Conservation (phyloP, 2,113 vertebrate genomes). For the Lethenteron reissneri region DNA sequence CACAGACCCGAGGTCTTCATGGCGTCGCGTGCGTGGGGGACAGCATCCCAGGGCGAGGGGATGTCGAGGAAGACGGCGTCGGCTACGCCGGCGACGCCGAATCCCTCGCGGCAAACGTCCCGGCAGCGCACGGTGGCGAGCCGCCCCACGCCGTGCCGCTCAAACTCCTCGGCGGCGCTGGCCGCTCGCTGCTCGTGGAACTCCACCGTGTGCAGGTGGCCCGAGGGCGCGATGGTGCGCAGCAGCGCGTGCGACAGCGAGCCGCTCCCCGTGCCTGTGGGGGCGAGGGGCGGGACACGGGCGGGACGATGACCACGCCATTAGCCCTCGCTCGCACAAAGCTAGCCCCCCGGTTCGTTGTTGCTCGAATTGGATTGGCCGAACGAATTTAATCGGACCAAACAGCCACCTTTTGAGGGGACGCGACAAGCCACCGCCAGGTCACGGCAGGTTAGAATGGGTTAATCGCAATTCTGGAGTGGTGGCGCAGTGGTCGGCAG, state of each 20-base stretch:
- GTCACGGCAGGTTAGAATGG: too few relatives aligned
- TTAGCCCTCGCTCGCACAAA: too few relatives aligned
- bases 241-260: slow-evolving; percentile 84
- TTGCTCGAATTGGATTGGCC: too few relatives aligned
- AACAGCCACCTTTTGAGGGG: too few relatives aligned
- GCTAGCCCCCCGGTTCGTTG: too few relatives aligned
- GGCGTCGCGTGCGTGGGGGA: slow-evolving; percentile 52
- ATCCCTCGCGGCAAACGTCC: slow-evolving; percentile 76
- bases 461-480: too few relatives aligned
- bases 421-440: too few relatives aligned
- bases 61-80: slow-evolving; percentile 89
- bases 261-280: slow-evolving; percentile 68
- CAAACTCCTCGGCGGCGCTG: slow-evolving; percentile 59
- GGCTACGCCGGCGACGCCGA: slow-evolving; percentile 45
- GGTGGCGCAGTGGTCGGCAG: too few relatives aligned
- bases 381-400: too few relatives aligned
- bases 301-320: not conserved
- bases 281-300: not conserved
- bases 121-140: slow-evolving; percentile 75
- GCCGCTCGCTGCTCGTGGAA: slow-evolving; percentile 77
- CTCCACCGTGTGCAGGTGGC: slow-evolving; percentile 81
- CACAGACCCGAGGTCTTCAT: slow-evolving; percentile 56
- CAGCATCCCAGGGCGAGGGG: slow-evolving; percentile 81
- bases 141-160: slow-evolving; percentile 47
- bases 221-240: slow-evolving; percentile 61